Conservation (phyloP, 1,140 invertebrate species). For the Pollicipes pollicipes region DNA sequence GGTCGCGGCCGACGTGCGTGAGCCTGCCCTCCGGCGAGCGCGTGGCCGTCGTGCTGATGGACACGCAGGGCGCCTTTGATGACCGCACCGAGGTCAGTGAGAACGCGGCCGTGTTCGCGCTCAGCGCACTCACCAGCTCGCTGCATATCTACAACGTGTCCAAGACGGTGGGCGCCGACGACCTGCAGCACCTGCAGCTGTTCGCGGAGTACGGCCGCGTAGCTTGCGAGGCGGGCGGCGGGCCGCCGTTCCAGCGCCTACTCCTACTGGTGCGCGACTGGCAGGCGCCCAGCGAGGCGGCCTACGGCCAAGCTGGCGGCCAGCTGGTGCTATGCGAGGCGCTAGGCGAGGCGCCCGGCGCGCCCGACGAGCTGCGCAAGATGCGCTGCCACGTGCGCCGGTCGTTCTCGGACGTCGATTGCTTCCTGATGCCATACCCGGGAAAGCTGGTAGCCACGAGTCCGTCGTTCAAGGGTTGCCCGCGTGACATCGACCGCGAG, state of each 20-base stretch:
- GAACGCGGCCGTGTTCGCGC: constrained; percentile 43
- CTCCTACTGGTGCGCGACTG: not conserved
- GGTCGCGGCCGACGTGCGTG: constrained; percentile 80
- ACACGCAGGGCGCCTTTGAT: constrained; percentile 51
- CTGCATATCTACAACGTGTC: constrained; percentile 91
- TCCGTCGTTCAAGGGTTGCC: constrained; percentile 35
- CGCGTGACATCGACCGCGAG: constrained; percentile 6
- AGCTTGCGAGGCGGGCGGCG: constrained; percentile 30
- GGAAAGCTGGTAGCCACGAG: constrained; percentile 39
- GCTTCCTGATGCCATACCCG: constrained; percentile 42
- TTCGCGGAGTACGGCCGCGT: constrained; percentile 46
- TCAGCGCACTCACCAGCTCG: constrained; percentile 36
- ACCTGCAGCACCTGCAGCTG: constrained; percentile 76
- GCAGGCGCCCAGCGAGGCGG: not conserved
- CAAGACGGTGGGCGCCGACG: constrained; percentile 89
- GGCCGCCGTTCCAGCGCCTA: not conserved
- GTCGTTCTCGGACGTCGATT: constrained; percentile 37
- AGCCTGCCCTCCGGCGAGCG: constrained; percentile 28
- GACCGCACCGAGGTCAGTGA: constrained; percentile 38
- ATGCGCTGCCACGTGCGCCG: constrained; percentile 35
- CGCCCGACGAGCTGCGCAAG: constrained; percentile 30
- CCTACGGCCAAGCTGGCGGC: not conserved
- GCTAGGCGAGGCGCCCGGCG: not conserved
- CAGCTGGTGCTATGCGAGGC: not conserved
- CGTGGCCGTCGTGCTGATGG: constrained; percentile 41